These are phyloP conservation scores for Maconellicoccus hirsutus DNA, from an alignment of 1,140 invertebrate species.

Conservation along the genomic window DNA sequence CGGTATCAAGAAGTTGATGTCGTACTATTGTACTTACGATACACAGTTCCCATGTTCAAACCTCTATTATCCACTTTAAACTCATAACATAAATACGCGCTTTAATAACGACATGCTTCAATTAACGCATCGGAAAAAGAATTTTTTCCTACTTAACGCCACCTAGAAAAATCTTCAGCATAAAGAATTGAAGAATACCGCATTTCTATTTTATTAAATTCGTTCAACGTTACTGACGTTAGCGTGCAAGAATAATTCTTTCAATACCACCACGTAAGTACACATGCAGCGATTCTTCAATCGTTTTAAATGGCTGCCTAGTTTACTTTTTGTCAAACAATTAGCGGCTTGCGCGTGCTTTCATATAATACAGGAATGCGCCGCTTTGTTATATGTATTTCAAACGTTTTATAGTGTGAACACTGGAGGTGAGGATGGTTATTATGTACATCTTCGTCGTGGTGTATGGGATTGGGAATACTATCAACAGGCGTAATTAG, in stretches of 20 bases:
- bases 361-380: neutral
- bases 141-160: no score
- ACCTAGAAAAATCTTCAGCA: no score
- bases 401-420: neutral
- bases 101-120: no score
- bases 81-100: no score
- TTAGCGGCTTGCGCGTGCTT: neutral
- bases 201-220: neutral
- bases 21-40: no score
- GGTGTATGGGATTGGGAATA: neutral
- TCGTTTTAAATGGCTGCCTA: slow-evolving; percentile 7
- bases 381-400: slow-evolving; percentile 8
- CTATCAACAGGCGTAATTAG: slow-evolving; percentile 7
- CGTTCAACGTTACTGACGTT: neutral
- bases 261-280: neutral
- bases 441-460: neutral
- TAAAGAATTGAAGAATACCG: no score
- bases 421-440: neutral
- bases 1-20: no score
- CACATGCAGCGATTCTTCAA: neutral
- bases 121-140: no score
- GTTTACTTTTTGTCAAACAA: neutral
- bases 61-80: no score
- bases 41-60: no score
- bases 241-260: neutral